Evolutionary conservation across 2,797 vertebrate genomes (phyloP).

Genomic region (Florisuga fusca): DNA sequence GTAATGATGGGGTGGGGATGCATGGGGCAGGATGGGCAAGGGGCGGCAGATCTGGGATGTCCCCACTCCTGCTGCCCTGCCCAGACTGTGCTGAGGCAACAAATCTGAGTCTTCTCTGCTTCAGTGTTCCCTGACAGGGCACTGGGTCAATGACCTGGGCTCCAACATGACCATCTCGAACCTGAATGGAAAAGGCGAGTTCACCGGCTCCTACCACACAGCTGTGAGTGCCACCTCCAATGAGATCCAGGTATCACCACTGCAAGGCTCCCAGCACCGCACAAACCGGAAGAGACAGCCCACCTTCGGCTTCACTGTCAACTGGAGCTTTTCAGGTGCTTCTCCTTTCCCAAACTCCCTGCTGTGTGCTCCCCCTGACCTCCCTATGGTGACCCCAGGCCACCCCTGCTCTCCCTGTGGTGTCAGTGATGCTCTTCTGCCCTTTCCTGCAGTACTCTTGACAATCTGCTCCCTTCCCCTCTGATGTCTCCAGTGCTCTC

Average conservation of each 20-base stretch:
- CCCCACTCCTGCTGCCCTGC: fast-evolving
- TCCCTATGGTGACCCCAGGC: fast-evolving
- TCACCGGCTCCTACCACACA: fast-evolving
- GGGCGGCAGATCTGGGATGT: fast-evolving
- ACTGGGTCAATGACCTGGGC: not conserved
- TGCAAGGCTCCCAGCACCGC: not conserved
- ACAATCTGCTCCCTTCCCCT: not conserved
- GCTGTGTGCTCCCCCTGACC: fast-evolving
- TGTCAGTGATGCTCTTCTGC: not conserved
- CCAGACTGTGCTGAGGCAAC: not conserved
- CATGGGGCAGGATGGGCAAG: not conserved
- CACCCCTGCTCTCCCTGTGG: not conserved
- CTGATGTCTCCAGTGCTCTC: not conserved
- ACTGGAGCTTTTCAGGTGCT: conserved; percentile 34
- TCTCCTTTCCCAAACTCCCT: not conserved
- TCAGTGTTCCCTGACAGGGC: not conserved
- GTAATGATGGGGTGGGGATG: not conserved
- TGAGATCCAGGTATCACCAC: fast-evolving
- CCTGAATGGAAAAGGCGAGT: fast-evolving
- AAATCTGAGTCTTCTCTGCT: fast-evolving
- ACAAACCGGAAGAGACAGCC: not conserved
- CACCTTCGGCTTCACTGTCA: conserved; percentile 22
- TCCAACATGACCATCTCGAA: not conserved
- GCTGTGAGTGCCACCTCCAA: fast-evolving
- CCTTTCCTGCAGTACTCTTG: not conserved